These are phyloP conservation scores for Agonopterix subpropinquella DNA, from an alignment of 2,888 invertebrate species.

Conservation along the genomic window DNA sequence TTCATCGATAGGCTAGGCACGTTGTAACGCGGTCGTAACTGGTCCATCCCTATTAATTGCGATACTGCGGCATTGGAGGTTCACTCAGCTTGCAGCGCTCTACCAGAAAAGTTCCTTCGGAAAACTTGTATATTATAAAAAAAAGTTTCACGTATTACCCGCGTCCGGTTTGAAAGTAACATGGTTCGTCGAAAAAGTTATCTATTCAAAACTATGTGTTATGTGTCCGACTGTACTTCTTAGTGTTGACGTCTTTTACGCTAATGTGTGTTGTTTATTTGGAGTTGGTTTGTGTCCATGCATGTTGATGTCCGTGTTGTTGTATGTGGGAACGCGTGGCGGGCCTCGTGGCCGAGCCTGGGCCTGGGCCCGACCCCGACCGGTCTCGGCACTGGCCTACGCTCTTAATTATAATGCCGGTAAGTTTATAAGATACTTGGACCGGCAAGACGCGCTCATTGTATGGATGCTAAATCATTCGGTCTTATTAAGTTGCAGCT, in stretches of 20 bases:
- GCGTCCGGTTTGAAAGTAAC: slow-evolving; percentile 2
- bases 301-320: slow-evolving; percentile 11
- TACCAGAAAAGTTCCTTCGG: slow-evolving; percentile 4
- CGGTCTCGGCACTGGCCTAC: neutral
- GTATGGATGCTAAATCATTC: too few relatives aligned
- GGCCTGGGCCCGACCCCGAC: too few relatives aligned
- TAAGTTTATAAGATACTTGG: neutral
- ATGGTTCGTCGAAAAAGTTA: slow-evolving; percentile 4
- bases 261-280: slow-evolving; percentile 10
- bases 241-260: slow-evolving; percentile 6
- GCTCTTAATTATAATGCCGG: neutral
- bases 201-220: slow-evolving; percentile 6
- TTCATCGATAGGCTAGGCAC: slow-evolving; percentile 8
- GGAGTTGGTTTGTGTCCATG: slow-evolving; percentile 8
- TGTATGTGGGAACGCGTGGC: slow-evolving; percentile 5
- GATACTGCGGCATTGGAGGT: slow-evolving; percentile 14
- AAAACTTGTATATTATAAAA: slow-evolving; percentile 3
- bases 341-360: neutral
- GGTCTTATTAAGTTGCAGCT: too few relatives aligned
- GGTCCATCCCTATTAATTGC: slow-evolving; percentile 14
- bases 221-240: slow-evolving; percentile 3
- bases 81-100: slow-evolving; percentile 8
- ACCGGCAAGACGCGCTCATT: too few relatives aligned
- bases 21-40: slow-evolving; percentile 2
- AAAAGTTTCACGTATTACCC: slow-evolving; percentile 12